Percentiles rank a stretch among this genome's conserved stretches.
Evolutionary conservation across 2,113 vertebrate species (phyloP).

Genomic region (Melanerpes aurifrons): DNA sequence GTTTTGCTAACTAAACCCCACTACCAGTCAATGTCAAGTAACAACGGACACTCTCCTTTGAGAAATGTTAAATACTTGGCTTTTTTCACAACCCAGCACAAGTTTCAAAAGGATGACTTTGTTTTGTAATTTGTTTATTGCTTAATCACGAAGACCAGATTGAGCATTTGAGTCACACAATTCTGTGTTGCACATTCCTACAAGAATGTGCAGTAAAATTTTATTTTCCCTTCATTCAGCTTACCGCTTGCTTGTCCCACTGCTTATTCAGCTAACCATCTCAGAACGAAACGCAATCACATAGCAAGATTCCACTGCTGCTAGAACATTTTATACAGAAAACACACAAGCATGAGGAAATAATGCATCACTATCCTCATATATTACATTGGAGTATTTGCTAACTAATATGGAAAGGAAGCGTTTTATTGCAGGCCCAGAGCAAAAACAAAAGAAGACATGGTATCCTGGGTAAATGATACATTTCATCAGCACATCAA

Average conservation of each 20-base stretch:
- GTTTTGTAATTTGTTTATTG: constrained; percentile 49
- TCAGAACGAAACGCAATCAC: constrained; percentile 27
- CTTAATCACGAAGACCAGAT: constrained; percentile 57
- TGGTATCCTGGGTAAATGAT: constrained; percentile 10
- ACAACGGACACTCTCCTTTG: constrained; percentile 61
- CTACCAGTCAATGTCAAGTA: constrained; percentile 4
- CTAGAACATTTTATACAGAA: constrained; percentile 40
- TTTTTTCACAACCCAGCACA: constrained; percentile 52
- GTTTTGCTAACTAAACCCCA: constrained; percentile 56
- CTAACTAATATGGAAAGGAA: constrained; percentile 66
- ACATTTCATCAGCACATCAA: neutral
- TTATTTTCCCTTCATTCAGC: constrained; percentile 54
- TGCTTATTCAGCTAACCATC: constrained; percentile 64
- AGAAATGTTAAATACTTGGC: constrained; percentile 53
- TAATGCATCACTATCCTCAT: neutral
- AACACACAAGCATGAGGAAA: constrained; percentile 50
- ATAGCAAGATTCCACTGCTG: neutral
- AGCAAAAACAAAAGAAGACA: constrained; percentile 66
- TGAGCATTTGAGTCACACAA: constrained; percentile 54
- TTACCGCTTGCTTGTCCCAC: constrained; percentile 32
- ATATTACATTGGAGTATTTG: neutral
- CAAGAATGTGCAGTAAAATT: constrained; percentile 57
- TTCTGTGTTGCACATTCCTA: constrained; percentile 24
- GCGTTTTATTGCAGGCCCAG: constrained; percentile 55
- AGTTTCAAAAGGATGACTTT: constrained; percentile 66